These are phyloP conservation scores for Artemisiospiza belli DNA, from an alignment of 2,113 vertebrate genomes.

Conservation along the genomic window DNA sequence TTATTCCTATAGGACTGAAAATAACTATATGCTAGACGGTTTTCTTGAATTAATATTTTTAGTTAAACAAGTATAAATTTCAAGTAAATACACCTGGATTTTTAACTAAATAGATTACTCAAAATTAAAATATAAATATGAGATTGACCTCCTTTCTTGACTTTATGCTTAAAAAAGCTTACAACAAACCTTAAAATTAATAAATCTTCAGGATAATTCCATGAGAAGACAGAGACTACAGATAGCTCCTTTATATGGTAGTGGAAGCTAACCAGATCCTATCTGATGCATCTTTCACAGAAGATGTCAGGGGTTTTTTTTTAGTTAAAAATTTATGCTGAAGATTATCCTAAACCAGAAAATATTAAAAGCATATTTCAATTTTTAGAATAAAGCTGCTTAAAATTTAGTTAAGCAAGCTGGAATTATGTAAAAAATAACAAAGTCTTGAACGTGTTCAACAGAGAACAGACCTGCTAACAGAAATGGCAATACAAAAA, in stretches of 20 bases:
- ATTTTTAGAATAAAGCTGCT: neutral
- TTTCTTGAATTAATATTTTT: neutral
- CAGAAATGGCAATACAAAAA: neutral
- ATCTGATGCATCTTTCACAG: neutral
- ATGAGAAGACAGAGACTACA: neutral
- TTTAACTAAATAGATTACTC: neutral
- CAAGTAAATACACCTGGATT: neutral
- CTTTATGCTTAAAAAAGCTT: neutral
- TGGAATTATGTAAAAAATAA: neutral
- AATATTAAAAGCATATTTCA: neutral
- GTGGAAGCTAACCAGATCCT: neutral
- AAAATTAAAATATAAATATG: neutral
- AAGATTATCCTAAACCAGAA: neutral
- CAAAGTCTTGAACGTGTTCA: neutral
- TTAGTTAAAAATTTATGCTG: neutral
- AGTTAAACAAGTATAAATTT: neutral
- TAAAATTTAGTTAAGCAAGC: neutral
- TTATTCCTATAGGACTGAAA: neutral
- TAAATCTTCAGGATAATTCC: neutral
- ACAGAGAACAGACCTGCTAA: neutral
- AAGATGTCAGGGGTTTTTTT: neutral
- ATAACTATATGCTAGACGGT: neutral
- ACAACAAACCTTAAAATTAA: neutral
- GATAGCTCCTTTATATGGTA: neutral
- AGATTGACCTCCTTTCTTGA: neutral